Conservation (phyloP, 2,888 invertebrate species). For the Cephus pulcher region DNA sequence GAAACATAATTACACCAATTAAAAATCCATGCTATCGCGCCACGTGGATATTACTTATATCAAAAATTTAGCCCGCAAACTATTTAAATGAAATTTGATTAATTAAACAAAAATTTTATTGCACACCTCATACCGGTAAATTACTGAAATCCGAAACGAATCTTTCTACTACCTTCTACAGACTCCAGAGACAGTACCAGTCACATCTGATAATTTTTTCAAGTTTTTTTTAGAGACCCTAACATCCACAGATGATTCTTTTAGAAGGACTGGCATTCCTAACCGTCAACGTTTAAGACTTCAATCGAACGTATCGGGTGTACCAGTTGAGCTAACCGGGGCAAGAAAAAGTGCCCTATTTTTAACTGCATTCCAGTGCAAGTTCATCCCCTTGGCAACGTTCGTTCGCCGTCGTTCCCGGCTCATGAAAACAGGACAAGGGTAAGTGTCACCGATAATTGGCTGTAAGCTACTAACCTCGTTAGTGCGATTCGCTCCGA, state of each 20-base stretch:
- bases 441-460: constrained; percentile 13
- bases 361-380: not conserved
- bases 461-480: constrained; percentile 38
- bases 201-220: not conserved
- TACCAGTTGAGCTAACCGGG: not conserved
- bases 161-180: not conserved
- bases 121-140: constrained; percentile 16
- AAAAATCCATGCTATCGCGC: not conserved
- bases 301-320: not conserved
- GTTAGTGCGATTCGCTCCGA: constrained; percentile 41
- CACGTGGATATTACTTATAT: no score
- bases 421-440: constrained; percentile 36
- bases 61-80: not conserved
- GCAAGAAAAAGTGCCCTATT: not conserved
- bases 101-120: constrained; percentile 42
- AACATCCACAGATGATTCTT: not conserved
- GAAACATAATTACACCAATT: not conserved
- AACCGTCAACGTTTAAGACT: not conserved
- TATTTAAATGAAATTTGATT: constrained; percentile 17
- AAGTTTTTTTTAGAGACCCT: not conserved
- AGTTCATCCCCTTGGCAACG: not conserved
- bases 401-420: constrained; percentile 17
- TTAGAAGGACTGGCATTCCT: not conserved
- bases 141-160: not conserved
- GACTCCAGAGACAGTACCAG: not conserved